A percentile compares a stretch with the other conserved stretches of the same genome.
These are phyloP conservation scores for Diachasmimorpha longicaudata DNA, from an alignment of 1,140 invertebrate species.

Conservation along the genomic window DNA sequence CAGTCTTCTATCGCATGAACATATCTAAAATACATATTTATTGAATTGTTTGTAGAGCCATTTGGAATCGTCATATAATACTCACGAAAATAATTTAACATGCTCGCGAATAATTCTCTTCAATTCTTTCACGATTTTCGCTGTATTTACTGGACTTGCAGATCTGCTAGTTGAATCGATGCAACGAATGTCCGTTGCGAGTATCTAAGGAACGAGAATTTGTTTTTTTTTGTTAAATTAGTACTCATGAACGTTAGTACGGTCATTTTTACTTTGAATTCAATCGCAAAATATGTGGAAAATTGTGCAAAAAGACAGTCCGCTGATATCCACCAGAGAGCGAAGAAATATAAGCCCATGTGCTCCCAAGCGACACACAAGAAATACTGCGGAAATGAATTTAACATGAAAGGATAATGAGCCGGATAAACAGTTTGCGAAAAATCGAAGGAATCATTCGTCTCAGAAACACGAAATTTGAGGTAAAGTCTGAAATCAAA, in stretches of 20 bases:
- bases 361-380: background rate
- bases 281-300: background rate
- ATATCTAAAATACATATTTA: background rate
- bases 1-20: background rate
- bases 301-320: background rate
- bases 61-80: background rate
- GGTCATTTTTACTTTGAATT: background rate
- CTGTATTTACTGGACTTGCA: background rate
- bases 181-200: background rate
- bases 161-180: background rate
- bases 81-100: background rate
- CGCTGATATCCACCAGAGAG: background rate
- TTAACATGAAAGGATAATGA: background rate
- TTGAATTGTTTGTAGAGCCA: too few relatives aligned
- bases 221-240: too few relatives aligned
- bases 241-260: too few relatives aligned
- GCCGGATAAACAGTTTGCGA: background rate
- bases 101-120: background rate
- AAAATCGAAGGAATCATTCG: background rate
- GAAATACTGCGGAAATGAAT: background rate
- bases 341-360: background rate
- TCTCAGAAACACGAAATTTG: background rate
- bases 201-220: background rate
- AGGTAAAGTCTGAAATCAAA: background rate
- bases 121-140: background rate